A percentile compares a stretch with the other conserved stretches of the same genome.
Conservation (phyloP, 2,797 vertebrate genomes). For the Monodelphis domestica region DNA sequence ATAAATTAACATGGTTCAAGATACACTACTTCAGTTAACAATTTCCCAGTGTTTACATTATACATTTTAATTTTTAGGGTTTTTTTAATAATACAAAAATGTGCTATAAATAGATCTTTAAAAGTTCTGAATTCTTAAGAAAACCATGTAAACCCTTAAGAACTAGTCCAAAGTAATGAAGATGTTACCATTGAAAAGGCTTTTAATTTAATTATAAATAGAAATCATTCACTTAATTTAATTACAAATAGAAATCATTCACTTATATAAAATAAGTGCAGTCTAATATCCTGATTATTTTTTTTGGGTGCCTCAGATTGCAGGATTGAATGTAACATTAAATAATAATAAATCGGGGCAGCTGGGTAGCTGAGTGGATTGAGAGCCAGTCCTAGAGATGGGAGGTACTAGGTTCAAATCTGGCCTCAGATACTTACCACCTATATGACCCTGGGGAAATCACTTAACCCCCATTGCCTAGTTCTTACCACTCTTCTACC, state of each 20-base stretch:
- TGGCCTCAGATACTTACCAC: too few species aligned
- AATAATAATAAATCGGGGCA: too few species aligned
- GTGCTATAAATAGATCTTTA: not conserved
- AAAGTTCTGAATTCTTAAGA: conserved; percentile 31
- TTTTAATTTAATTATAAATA: conserved; percentile 14
- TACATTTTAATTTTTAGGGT: conserved; percentile 13
- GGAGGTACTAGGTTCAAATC: too few species aligned
- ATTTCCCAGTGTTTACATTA: not conserved
- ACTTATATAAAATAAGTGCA: not conserved
- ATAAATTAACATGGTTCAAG: conserved; percentile 31
- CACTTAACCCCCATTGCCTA: too few species aligned
- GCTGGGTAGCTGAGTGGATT: too few species aligned
- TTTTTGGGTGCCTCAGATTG: not conserved
- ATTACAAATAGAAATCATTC: not conserved
- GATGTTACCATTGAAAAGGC: not conserved
- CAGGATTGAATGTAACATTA: not conserved
- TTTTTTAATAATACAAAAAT: conserved; percentile 29
- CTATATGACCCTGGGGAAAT: too few species aligned
- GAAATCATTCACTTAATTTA: not conserved
- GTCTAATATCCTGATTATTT: not conserved
- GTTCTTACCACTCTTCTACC: too few species aligned
- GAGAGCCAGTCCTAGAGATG: too few species aligned
- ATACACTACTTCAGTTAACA: not conserved
- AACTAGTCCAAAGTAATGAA: not conserved
- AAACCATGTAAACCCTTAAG: conserved; percentile 13